These are phyloP conservation scores for Cyphomyrmex costatus DNA, from an alignment of 1,140 invertebrate species.

Conservation along the genomic window DNA sequence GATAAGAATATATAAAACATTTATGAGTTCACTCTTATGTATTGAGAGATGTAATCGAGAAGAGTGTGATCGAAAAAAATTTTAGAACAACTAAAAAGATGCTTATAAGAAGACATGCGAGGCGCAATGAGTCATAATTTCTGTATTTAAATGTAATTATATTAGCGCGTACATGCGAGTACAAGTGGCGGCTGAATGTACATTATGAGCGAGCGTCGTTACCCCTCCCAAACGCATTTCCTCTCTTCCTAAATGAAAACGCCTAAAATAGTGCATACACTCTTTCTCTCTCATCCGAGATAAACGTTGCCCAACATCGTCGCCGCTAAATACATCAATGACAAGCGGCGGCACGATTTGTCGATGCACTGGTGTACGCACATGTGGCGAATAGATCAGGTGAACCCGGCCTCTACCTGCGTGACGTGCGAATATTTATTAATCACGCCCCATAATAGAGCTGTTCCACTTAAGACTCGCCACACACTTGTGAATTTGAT, in stretches of 20 bases:
- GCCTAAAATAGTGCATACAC: conserved; percentile 11
- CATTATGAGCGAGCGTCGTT: background rate
- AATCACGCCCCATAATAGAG: conserved; percentile 56
- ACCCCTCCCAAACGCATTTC: background rate
- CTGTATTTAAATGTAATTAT: conserved; percentile 58
- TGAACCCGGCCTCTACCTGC: conserved; percentile 31
- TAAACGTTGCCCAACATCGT: conserved; percentile 42
- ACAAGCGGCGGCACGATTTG: conserved; percentile 35
- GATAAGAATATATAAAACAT: no score
- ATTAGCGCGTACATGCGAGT: background rate
- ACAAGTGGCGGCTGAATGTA: conserved; percentile 21
- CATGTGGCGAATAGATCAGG: conserved; percentile 12
- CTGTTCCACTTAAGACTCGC: conserved; percentile 55
- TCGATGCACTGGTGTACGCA: background rate
- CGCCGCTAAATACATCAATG: conserved; percentile 35
- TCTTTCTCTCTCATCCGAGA: conserved; percentile 16
- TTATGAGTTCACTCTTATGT: no score
- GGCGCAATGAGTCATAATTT: conserved; percentile 28
- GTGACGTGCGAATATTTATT: conserved; percentile 42
- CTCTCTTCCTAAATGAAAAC: conserved; percentile 53
- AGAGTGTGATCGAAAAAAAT: background rate
- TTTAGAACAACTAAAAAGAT: background rate
- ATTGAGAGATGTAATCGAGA: background rate
- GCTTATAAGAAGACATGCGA: background rate
- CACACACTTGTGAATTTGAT: conserved; percentile 34